These are phyloP conservation scores for Eptatretus atami DNA, from an alignment of 2,797 vertebrate genomes.

Conservation along the genomic window DNA sequence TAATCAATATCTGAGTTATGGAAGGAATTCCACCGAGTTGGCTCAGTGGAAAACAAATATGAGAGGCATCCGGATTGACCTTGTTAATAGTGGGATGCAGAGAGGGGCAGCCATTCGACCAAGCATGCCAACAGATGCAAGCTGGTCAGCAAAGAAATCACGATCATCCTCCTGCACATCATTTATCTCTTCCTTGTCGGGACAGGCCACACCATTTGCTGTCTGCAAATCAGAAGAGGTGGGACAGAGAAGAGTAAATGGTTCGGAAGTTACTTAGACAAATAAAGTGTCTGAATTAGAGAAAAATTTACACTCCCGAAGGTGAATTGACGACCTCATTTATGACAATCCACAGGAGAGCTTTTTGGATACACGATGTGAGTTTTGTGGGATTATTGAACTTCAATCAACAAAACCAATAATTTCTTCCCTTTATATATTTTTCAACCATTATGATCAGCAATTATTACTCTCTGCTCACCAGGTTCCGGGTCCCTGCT, in stretches of 20 bases:
- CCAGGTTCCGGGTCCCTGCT: constrained; percentile 88
- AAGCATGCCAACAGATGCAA: constrained; percentile 79
- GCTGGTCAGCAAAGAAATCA: constrained; percentile 82
- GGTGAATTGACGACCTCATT: no score
- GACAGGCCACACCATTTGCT: constrained; percentile 60
- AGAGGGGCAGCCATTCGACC: constrained; percentile 77
- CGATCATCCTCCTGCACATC: constrained; percentile 90
- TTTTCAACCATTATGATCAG: no score
- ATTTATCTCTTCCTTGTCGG: constrained; percentile 87
- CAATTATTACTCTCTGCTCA: constrained; percentile 15
- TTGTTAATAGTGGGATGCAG: constrained; percentile 83
- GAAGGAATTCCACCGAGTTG: no score
- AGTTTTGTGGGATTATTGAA: no score
- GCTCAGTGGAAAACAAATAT: no score
- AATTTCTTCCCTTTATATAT: no score
- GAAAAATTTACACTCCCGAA: no score
- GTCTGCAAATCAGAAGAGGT: constrained; percentile 21
- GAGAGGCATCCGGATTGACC: constrained; percentile 14
- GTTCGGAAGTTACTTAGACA: background rate
- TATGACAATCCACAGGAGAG: no score
- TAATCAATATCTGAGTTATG: no score
- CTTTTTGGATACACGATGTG: no score
- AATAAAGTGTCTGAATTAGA: no score
- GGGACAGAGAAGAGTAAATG: constrained; percentile 9
- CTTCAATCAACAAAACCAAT: no score